Conservation (phyloP, 2,113 vertebrate genomes). For the Larimichthys crocea region DNA sequence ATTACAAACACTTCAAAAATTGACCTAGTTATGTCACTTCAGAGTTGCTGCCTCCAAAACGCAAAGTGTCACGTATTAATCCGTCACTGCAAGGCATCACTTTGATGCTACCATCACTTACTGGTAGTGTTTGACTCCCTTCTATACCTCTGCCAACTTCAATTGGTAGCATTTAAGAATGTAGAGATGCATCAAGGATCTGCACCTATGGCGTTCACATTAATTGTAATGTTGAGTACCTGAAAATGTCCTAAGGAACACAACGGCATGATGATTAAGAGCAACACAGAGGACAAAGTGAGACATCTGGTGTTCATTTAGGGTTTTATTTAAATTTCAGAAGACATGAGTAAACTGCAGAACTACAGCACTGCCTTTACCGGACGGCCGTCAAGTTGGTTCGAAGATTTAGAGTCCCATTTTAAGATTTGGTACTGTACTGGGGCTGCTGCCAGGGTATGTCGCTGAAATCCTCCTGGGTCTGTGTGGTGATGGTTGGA, state of each 20-base stretch:
- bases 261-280: background rate
- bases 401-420: background rate
- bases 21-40: too few relatives aligned
- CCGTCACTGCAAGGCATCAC: too few relatives aligned
- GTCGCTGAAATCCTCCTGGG: background rate
- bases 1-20: too few relatives aligned
- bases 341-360: background rate
- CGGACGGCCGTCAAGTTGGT: background rate
- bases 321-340: slow-evolving; percentile 22
- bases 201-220: background rate
- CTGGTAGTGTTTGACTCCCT: too few relatives aligned
- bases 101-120: too few relatives aligned
- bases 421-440: background rate
- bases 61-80: too few relatives aligned
- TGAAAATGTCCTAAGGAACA: too few relatives aligned
- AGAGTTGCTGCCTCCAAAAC: background rate
- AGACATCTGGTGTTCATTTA: background rate
- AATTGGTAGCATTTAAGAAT: too few relatives aligned
- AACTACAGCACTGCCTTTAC: background rate
- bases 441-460: background rate
- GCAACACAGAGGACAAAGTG: too few relatives aligned
- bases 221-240: too few relatives aligned
- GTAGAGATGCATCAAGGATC: too few relatives aligned
- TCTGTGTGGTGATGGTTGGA: background rate
- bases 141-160: too few relatives aligned